These are phyloP conservation scores for Seriola quinqueradiata DNA, from an alignment of 2,113 vertebrate species.

Conservation along the genomic window DNA sequence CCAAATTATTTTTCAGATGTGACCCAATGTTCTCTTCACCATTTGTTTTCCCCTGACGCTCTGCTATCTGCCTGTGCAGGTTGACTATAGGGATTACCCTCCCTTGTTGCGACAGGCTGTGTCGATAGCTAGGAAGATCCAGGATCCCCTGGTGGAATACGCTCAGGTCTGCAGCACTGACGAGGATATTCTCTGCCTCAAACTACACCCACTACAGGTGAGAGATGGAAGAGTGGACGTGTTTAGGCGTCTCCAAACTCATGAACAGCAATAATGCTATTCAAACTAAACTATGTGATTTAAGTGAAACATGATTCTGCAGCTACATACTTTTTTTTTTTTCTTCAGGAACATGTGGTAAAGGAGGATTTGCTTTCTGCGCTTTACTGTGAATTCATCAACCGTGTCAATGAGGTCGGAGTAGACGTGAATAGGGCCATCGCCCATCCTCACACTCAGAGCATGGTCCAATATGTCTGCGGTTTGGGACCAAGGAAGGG, in stretches of 20 bases:
- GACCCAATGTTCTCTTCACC: not conserved
- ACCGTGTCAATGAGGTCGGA: constrained; percentile 98
- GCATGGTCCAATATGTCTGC: constrained; percentile 96
- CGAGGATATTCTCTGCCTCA: constrained; percentile 97
- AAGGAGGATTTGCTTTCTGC: constrained; percentile 95
- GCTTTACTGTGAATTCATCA: constrained; percentile 97
- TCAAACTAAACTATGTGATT: not conserved
- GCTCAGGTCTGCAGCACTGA: constrained; percentile 97
- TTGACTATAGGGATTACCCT: constrained; percentile 90
- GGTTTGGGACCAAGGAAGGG: constrained; percentile 96
- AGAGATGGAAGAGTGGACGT: not conserved
- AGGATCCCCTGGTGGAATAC: constrained; percentile 97
- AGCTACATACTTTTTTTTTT: not conserved
- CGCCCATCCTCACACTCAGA: constrained; percentile 96
- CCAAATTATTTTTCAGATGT: not conserved
- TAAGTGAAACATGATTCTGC: not conserved
- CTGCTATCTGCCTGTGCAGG: constrained; percentile 43
- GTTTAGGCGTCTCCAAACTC: not conserved
- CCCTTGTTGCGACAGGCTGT: constrained; percentile 95
- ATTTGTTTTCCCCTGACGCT: not conserved
- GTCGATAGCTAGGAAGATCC: constrained; percentile 95
- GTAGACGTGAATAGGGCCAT: constrained; percentile 97
- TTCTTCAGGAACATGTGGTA: constrained; percentile 92
- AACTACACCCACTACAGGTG: constrained; percentile 97
- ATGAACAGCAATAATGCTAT: not conserved